Evolutionary conservation across 1,140 invertebrate genomes (phyloP).

Genomic region (Trichoplusia ni): DNA sequence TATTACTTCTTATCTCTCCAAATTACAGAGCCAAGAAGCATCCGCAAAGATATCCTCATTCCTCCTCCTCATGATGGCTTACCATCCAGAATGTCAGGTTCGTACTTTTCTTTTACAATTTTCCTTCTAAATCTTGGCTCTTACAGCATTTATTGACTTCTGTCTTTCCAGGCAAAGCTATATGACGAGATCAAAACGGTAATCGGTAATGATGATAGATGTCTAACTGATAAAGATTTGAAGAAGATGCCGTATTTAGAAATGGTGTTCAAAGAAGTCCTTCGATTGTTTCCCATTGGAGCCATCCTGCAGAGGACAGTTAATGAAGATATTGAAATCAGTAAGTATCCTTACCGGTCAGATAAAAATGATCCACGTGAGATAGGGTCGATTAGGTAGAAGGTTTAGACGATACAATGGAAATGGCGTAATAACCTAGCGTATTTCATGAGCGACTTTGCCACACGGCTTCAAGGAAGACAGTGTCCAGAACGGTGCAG

Average conservation of each 20-base stretch:
- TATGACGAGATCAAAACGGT: constrained; percentile 56
- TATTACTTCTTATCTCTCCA: too few relatives aligned
- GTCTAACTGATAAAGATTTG: constrained; percentile 52
- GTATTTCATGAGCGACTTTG: too few relatives aligned
- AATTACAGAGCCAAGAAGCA: constrained; percentile 89
- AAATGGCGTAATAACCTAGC: too few relatives aligned
- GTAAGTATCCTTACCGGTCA: too few relatives aligned
- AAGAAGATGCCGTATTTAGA: constrained; percentile 65
- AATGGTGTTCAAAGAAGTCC: constrained; percentile 62
- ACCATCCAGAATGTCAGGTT: constrained; percentile 83
- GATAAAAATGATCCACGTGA: too few relatives aligned
- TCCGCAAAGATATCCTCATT: constrained; percentile 75
- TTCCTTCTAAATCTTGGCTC: neutral
- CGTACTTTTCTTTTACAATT: neutral
- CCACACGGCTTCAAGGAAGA: too few relatives aligned
- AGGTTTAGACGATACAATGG: too few relatives aligned
- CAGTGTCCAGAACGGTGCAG: too few relatives aligned
- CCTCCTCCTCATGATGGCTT: constrained; percentile 79
- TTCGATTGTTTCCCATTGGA: constrained; percentile 63
- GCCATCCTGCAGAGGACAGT: constrained; percentile 63
- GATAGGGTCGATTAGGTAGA: too few relatives aligned
- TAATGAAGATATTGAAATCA: constrained; percentile 57
- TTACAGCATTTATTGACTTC: neutral
- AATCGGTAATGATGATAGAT: constrained; percentile 44
- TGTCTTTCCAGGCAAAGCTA: constrained; percentile 53